Base-by-base conservation (phyloP, 2,888 invertebrate species). In the Drosophila bunnanda region DNA sequence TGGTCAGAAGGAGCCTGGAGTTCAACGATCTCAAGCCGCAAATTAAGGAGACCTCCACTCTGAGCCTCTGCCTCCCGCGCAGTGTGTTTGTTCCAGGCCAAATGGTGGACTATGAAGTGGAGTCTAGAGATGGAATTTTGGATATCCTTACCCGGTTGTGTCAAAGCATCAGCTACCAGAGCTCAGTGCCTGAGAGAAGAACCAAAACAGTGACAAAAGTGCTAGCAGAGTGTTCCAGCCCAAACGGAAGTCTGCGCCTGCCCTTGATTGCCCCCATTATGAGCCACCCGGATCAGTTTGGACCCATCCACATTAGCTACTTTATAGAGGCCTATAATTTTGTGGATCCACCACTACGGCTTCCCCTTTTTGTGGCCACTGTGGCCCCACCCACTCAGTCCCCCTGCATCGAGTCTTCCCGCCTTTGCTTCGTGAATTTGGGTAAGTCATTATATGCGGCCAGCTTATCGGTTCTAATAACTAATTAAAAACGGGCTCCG, bases 41-140 rank as follows among this genome's bases (percentile, higher is more conserved):
- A 44, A 2, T n/a, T 1, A 44, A 30, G 17, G 34, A 55, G 17
- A 12, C 36, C 2, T 25, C 38, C 36, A 15, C 6, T 6, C 28
- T 73, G 22, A 12, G 30, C 0, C 71, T 86, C 0, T 43, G 20
- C n/a, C 34, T 88, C n/a, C 53, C 79, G 1, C 83, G 85, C 38
- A 84, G 68, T 55, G 72, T 80, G 9, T 89, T 69, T 61, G 88
- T 80, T 52, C 89, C 89, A 0, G 90, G 90, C 0, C 89, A 89
- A 39, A 54, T 36, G 12, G 68, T 89, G 6, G 28, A 30, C 44
- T 89, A 69, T 59, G 57, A 61, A 13, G 30, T 89, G 44, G n/a
- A 44, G 1, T n/a, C 56, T 2, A 32, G 41, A 4, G 44, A 38
- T n/a, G 52, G 20, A 13, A n/a, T 13, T 0, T 13, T 28, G 1